Evolutionary conservation across 2,113 vertebrate genomes (phyloP).

Genomic region (Dasyornis broadbenti): DNA sequence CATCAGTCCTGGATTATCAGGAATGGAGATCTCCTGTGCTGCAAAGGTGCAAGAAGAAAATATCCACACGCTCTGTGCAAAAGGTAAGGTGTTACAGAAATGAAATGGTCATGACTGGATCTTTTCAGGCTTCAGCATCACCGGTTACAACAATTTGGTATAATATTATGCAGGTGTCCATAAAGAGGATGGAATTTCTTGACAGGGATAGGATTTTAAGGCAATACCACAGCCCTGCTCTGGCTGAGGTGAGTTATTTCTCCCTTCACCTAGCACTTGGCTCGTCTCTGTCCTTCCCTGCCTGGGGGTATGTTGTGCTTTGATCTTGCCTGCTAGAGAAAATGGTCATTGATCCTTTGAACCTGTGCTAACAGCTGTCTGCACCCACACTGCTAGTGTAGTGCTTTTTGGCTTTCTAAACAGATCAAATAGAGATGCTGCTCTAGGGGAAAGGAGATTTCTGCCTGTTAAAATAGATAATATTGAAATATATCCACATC

Average conservation of each 20-base stretch:
- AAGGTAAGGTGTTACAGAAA: background rate
- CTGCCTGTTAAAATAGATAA: background rate
- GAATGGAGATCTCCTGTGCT: background rate
- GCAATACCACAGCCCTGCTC: background rate
- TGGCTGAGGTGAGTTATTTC: background rate
- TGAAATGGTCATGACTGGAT: rapidly evolving
- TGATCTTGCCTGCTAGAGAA: background rate
- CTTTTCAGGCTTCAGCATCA: background rate
- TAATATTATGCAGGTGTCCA: background rate
- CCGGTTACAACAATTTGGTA: background rate
- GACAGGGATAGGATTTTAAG: background rate
- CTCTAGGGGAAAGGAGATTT: background rate
- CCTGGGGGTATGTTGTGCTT: background rate
- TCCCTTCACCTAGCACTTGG: background rate
- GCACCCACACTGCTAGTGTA: background rate
- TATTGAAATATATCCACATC: background rate
- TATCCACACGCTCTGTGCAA: background rate
- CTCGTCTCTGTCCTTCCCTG: background rate
- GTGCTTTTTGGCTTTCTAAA: background rate
- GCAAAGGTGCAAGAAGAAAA: background rate
- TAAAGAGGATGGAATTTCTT: background rate
- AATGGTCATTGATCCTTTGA: background rate
- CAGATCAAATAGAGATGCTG: background rate
- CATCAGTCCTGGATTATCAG: rapidly evolving
- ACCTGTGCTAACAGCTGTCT: background rate